These are phyloP conservation scores for Corapipo altera DNA, from an alignment of 2,113 vertebrate genomes.

Conservation along the genomic window DNA sequence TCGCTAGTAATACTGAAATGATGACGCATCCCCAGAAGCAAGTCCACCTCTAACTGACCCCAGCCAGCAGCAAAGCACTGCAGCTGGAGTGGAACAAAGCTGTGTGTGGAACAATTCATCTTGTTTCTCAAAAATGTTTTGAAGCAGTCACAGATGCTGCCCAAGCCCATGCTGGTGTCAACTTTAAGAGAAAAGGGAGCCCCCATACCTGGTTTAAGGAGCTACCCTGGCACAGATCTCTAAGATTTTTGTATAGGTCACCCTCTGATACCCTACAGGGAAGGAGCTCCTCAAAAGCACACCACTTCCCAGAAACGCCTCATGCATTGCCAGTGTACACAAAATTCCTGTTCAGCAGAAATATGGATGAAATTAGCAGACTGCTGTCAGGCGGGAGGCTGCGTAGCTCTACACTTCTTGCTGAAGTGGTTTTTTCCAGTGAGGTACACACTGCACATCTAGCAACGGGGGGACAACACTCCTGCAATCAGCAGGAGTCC, in stretches of 20 bases:
- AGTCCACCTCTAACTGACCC: neutral
- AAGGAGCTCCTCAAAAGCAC: neutral
- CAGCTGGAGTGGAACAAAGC: neutral
- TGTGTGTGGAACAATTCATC: neutral
- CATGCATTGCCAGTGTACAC: neutral
- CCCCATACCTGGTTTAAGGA: neutral
- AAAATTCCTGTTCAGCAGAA: neutral
- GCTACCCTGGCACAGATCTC: neutral
- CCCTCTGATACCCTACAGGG: neutral
- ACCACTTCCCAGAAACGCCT: neutral
- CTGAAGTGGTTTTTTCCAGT: neutral
- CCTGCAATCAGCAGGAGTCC: neutral
- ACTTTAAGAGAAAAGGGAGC: neutral
- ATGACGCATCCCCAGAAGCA: neutral
- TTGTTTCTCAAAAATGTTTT: neutral
- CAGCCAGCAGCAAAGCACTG: neutral
- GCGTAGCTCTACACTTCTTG: fast-evolving
- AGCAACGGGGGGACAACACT: fast-evolving
- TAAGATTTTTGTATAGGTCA: neutral
- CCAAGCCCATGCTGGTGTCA: neutral
- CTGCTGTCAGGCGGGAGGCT: neutral
- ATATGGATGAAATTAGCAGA: neutral
- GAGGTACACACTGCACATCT: neutral
- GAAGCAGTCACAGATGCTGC: neutral
- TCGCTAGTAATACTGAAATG: neutral